Base-by-base conservation (phyloP, 2,113 vertebrate genomes). In the Myotis lucifugus region DNA sequence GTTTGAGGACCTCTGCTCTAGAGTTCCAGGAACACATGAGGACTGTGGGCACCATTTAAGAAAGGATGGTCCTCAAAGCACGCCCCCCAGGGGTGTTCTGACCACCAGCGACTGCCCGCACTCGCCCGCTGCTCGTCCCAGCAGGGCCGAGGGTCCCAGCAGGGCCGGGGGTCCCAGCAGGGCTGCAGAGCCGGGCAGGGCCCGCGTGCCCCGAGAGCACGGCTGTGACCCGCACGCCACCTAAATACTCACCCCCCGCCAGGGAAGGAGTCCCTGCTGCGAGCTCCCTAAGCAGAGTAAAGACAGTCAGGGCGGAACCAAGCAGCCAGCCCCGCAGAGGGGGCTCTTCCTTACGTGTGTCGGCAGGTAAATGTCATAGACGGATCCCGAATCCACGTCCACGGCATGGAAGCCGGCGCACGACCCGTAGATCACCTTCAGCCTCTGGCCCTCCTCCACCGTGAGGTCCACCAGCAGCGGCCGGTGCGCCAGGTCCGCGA, bases 401-500 rank as follows among this genome's bases (percentile, higher is more conserved):
- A 99, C 99, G 0, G 99, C 99, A 91, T 99, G 99, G 98, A 99
- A 99, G 67, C 99, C 99, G 95, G 99, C 99, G 67, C 97, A 99
- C 81, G 99, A 99, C 46, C 99, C 99, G 76, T 99, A 99, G 98
- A 99, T 99, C 94, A 99, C 99, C 98, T 99, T 99, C 97, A 99
- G 98, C 97, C 99, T 99, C 98, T 99, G 99, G 54, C 99, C 99
- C 91, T 99, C 99, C 97, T 99, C 99, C 78, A 99, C 99, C 0
- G 99, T 99, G 87, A 99, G 98, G 97, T 99, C 99, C 52, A 99
- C 99, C 98, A 99, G 98, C 96, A 99, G 98, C 54, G 99, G 99
- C 97, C 99, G 99, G 98, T 99, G 99, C 94, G 99, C 98, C 97
- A 99, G 91, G 91, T 99, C 99, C 94, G 99, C 99, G 91, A 99